phyloP scores from a whole-genome alignment of 2,797 vertebrate genomes.

The Poeciliopsis paucimaculata region DNA sequence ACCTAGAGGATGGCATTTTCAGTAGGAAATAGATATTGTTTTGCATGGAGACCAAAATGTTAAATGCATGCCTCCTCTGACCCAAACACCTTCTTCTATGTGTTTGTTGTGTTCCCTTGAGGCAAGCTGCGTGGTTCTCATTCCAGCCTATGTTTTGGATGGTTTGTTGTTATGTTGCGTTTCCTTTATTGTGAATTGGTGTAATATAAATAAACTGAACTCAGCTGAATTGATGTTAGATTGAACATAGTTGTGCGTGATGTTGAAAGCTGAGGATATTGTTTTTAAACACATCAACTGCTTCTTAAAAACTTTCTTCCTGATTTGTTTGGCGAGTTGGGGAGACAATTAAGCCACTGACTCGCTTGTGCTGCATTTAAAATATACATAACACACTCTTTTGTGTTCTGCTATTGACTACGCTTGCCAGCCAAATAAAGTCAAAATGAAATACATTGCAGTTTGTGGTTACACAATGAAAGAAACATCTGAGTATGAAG shows the following conservation, averaged over 20 bases:
- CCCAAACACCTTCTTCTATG: not conserved
- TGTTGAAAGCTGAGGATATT: not conserved
- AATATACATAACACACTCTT: not conserved
- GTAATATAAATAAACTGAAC: not conserved
- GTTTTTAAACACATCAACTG: not conserved
- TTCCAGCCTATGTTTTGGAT: not conserved
- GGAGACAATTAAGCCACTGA: not conserved
- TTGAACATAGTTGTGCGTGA: not conserved
- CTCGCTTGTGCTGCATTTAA: not conserved
- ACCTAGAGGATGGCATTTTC: not conserved
- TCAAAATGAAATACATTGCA: not conserved
- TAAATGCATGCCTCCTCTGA: not conserved
- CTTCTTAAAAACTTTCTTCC: not conserved
- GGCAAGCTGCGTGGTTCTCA: not conserved
- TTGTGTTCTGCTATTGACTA: not conserved
- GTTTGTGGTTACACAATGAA: not conserved
- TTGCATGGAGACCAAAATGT: not conserved
- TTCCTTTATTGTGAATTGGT: not conserved
- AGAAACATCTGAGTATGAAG: not conserved
- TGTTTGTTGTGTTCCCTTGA: not conserved
- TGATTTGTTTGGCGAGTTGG: not conserved
- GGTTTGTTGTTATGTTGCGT: not conserved
- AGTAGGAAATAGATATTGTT: not conserved
- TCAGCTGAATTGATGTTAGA: not conserved
- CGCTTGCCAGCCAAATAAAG: not conserved